Conservation (phyloP, 2,797 vertebrate genomes). For the Anniella stebbinsi region DNA sequence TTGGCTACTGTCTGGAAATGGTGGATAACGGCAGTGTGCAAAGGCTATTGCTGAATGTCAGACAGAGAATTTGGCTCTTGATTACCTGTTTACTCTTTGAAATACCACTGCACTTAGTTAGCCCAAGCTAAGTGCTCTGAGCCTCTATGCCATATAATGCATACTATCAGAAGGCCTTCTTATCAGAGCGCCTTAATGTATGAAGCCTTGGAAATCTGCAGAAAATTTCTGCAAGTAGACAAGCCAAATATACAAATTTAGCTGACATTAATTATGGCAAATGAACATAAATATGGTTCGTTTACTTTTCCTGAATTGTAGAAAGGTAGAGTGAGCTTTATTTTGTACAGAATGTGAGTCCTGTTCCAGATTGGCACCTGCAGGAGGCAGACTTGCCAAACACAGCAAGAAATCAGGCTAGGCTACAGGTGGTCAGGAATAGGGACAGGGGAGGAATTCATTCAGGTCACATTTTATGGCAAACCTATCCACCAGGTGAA, state of each 20-base stretch:
- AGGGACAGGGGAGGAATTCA: not conserved
- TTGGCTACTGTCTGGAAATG: not conserved
- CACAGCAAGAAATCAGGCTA: too few relatives aligned
- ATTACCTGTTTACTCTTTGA: conserved; percentile 1
- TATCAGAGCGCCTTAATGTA: not conserved
- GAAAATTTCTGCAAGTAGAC: not conserved
- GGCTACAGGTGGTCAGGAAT: not conserved
- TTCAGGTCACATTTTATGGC: too few relatives aligned
- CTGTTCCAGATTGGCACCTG: not conserved
- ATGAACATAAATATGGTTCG: not conserved
- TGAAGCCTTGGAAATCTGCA: not conserved
- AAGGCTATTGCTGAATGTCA: not conserved
- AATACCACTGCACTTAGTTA: not conserved
- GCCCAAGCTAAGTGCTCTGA: too few relatives aligned
- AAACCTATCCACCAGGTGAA: too few relatives aligned
- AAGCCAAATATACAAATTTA: not conserved
- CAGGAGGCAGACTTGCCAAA: not conserved
- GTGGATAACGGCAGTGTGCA: not conserved
- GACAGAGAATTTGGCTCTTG: not conserved
- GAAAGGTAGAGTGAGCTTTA: not conserved
- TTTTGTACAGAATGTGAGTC: not conserved
- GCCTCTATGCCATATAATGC: not conserved
- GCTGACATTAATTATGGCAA: conserved; percentile 3
- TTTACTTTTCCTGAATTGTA: not conserved
- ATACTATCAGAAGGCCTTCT: too few relatives aligned